Evolutionary conservation across 1,140 invertebrate genomes (phyloP).

Genomic region (Drosophila ohnishii): DNA sequence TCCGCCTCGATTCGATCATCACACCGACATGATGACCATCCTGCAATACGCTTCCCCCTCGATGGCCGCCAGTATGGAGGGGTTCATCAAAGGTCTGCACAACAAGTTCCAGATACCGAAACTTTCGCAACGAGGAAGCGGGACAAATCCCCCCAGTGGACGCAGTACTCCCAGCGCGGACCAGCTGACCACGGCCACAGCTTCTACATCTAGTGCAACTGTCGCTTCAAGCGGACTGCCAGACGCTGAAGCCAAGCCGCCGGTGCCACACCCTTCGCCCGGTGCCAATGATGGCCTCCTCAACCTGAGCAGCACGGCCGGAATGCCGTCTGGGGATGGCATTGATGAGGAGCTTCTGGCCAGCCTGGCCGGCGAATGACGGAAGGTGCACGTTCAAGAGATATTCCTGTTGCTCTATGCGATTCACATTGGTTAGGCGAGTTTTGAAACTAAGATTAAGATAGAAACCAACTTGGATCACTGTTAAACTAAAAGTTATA

Average conservation of each 20-base stretch:
- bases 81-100: constrained; percentile 90
- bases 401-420: constrained; percentile 45
- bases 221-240: constrained; percentile 1
- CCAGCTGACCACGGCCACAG: constrained; percentile 1
- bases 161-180: constrained; percentile 19
- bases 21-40: constrained; percentile 81
- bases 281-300: constrained; percentile 36
- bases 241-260: constrained; percentile 19
- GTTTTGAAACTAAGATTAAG: background rate
- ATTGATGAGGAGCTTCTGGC: constrained; percentile 71
- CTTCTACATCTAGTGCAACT: constrained; percentile 13
- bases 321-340: constrained; percentile 40
- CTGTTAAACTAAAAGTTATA: constrained; percentile 7
- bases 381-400: constrained; percentile 21
- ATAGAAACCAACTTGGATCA: background rate
- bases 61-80: constrained; percentile 85
- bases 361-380: constrained; percentile 68
- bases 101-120: constrained; percentile 95
- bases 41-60: constrained; percentile 75
- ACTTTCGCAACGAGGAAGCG: constrained; percentile 84
- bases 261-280: constrained; percentile 18
- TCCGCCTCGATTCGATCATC: constrained; percentile 69
- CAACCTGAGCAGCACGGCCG: constrained; percentile 30
- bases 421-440: constrained; percentile 19
- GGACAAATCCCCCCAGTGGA: constrained; percentile 20